A percentile compares a stretch with the other conserved stretches of the same genome.
These are phyloP conservation scores for Lasius fuliginosus DNA, from an alignment of 2,888 invertebrate species.

Conservation along the genomic window DNA sequence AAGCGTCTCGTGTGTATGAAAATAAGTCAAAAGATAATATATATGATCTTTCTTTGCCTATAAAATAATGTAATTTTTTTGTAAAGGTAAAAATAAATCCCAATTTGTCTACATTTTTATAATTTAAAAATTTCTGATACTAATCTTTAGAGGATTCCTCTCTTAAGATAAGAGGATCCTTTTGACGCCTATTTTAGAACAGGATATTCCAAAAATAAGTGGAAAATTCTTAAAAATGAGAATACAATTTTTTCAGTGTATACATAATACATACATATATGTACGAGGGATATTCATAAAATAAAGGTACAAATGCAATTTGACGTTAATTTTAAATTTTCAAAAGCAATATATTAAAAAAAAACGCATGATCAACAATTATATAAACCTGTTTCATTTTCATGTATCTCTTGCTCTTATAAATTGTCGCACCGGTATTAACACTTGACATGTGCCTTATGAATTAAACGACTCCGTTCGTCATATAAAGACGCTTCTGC, in stretches of 20 bases:
- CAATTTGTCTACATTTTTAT: too few relatives aligned
- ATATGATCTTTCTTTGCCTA: too few relatives aligned
- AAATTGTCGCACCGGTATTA: not conserved
- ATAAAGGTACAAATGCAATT: not conserved
- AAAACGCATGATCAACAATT: not conserved
- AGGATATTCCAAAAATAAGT: too few relatives aligned
- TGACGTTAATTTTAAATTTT: not conserved
- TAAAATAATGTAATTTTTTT: too few relatives aligned
- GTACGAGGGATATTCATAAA: not conserved
- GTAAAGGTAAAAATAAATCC: too few relatives aligned
- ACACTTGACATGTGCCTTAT: not conserved
- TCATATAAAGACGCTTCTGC: constrained; percentile 1
- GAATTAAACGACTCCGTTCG: not conserved
- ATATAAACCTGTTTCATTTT: not conserved
- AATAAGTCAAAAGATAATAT: not conserved
- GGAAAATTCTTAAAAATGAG: too few relatives aligned
- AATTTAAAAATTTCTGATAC: too few relatives aligned
- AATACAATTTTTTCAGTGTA: too few relatives aligned
- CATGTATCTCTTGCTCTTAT: not conserved
- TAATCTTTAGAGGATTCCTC: too few relatives aligned
- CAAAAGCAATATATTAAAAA: not conserved
- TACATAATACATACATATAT: too few relatives aligned
- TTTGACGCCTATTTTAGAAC: too few relatives aligned
- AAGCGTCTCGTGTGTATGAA: not conserved
- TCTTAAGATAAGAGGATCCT: too few relatives aligned